Conservation (phyloP, 2,888 invertebrate species). For the Scaeva pyrastri region DNA sequence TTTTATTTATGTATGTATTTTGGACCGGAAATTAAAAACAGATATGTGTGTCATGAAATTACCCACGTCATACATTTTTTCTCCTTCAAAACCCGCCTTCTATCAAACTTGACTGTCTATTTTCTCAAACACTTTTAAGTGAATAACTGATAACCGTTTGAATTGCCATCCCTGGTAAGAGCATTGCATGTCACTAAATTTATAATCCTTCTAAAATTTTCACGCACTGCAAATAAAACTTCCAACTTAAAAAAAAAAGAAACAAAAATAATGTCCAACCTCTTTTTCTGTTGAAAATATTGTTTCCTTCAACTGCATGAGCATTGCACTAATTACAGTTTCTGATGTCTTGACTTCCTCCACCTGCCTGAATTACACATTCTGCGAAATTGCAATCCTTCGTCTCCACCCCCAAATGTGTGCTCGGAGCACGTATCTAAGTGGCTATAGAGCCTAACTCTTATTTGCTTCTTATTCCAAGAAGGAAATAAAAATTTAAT, state of each 20-base stretch:
- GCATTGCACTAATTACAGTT: constrained; percentile 70
- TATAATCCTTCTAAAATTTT: constrained; percentile 14
- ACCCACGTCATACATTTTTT: no score
- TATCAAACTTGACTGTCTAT: not conserved
- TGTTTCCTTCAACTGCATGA: constrained; percentile 47
- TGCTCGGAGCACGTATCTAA: constrained; percentile 35
- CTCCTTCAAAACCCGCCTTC: no score
- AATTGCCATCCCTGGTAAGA: constrained; percentile 30
- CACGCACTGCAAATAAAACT: constrained; percentile 18
- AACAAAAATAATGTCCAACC: constrained; percentile 3
- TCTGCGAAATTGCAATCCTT: constrained; percentile 17
- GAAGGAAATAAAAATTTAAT: constrained; percentile 65
- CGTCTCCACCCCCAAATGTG: constrained; percentile 25
- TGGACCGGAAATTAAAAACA: no score
- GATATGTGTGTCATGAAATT: no score
- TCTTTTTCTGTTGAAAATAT: constrained; percentile 37
- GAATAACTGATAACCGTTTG: not conserved
- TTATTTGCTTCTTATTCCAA: constrained; percentile 18
- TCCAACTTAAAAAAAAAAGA: not conserved
- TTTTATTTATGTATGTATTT: no score
- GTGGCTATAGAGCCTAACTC: constrained; percentile 17
- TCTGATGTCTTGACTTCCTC: constrained; percentile 50
- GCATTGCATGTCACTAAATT: constrained; percentile 27
- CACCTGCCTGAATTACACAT: constrained; percentile 70
- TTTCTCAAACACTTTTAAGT: not conserved